A percentile compares a stretch with the other conserved stretches of the same genome.
These are phyloP conservation scores for Pecten maximus DNA, from an alignment of 2,888 invertebrate genomes.

Conservation along the genomic window DNA sequence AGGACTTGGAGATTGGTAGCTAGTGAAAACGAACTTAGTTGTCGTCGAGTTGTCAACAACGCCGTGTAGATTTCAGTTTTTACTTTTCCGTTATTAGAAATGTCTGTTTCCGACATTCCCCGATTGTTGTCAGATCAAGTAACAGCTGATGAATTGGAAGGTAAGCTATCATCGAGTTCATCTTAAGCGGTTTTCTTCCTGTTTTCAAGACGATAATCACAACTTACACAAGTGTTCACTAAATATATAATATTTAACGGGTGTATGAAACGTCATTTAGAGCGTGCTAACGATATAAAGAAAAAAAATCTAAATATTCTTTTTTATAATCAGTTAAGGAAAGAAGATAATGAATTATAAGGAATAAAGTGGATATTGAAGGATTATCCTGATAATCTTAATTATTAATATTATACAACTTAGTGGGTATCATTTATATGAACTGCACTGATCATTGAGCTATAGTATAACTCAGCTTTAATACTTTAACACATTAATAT, in stretches of 20 bases:
- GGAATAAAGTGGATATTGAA: neutral
- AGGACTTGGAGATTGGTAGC: neutral
- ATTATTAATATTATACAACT: conserved; percentile 13
- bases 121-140: neutral
- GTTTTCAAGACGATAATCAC: neutral
- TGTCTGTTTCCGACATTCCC: conserved; percentile 4
- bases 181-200: neutral
- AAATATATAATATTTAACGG: neutral
- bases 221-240: too few species aligned
- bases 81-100: neutral
- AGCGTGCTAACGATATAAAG: neutral
- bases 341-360: neutral
- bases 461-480: neutral
- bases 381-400: conserved; percentile 35
- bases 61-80: neutral
- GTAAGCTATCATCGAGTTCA: neutral
- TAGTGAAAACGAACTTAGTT: neutral
- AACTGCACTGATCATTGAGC: neutral
- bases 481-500: neutral
- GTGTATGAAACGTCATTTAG: neutral
- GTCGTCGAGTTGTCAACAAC: neutral
- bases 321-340: neutral
- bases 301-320: neutral
- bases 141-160: conserved; percentile 30
- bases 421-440: neutral